Evolutionary conservation across 2,888 invertebrate species (phyloP).

Genomic region (Volucella inanis): DNA sequence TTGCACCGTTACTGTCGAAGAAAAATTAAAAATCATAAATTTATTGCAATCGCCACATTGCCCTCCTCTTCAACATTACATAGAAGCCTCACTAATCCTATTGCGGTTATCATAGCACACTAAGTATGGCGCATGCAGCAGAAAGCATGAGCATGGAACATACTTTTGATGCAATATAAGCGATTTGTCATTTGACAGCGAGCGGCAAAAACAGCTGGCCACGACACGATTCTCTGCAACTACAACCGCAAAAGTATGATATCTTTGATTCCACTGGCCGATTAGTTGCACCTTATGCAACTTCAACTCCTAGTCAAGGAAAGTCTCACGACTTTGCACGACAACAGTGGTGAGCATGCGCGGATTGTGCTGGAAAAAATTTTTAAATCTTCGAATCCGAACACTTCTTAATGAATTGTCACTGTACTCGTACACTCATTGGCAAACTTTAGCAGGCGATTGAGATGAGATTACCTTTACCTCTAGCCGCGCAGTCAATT

Average conservation of each 20-base stretch:
- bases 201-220: conserved; percentile 45
- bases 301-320: neutral
- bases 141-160: conserved; percentile 2
- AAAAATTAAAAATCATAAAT: conserved; percentile 48
- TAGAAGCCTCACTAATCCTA: neutral
- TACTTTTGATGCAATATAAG: conserved; percentile 38
- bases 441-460: conserved; percentile 37
- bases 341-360: conserved; percentile 37
- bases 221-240: conserved; percentile 23
- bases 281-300: conserved; percentile 59
- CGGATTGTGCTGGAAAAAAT: conserved; percentile 18
- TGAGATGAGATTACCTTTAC: conserved; percentile 46
- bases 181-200: conserved; percentile 52
- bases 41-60: conserved; percentile 28
- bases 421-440: conserved; percentile 2
- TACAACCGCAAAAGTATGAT: conserved; percentile 16
- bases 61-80: neutral
- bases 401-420: conserved; percentile 62
- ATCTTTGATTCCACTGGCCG: conserved; percentile 50
- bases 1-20: conserved; percentile 3
- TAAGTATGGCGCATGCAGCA: neutral
- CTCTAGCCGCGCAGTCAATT: conserved; percentile 34
- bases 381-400: conserved; percentile 48
- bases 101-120: conserved; percentile 30
- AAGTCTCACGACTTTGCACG: conserved; percentile 59